Base-by-base conservation (phyloP, 2,888 invertebrate species). In the Acrobasis suavella region DNA sequence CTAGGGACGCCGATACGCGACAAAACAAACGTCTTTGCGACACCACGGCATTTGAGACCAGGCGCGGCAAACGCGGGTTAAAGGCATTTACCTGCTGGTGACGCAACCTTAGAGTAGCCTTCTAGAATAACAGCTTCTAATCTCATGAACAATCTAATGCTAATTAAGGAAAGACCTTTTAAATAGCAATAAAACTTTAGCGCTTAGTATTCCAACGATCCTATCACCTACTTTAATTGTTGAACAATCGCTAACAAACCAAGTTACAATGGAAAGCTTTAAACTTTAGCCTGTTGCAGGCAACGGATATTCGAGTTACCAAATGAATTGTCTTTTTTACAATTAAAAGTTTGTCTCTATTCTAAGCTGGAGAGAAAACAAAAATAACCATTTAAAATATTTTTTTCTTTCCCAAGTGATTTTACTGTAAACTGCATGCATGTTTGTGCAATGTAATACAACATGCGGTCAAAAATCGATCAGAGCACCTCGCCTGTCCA, bases 401-500 rank as follows among this genome's bases (percentile, higher is more conserved):
- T n/a, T n/a, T n/a, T n/a, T n/a, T n/a, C n/a, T n/a, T n/a, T n/a
- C n/a, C n/a, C n/a, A n/a, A n/a, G n/a, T n/a, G n/a, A n/a, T n/a
- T n/a, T n/a, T n/a, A n/a, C n/a, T n/a, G n/a, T n/a, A n/a, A n/a
- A n/a, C n/a, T n/a, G n/a, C n/a, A n/a, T n/a, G 59, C 55, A 16
- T 65, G 59, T 64, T 32, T 46, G 64, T 60, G 65, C 55, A 68
- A 67, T 70, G 63, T 59, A n/a, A 68, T 67, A 64, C 62, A 64
- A 65, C 64, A 64, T 66, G 69, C 73, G 76, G 72, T 73, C 74
- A 79, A 79, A 82, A 83, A 87, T 86, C 83, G 80, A 87, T 87
- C 68, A 67, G 62, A 70, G 77, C 76, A 81, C 79, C 77, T 88
- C 80, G 87, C 85, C 83, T 86, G 87, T 79, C 77, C 76, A 75